phyloP scores from a whole-genome alignment of 2,113 vertebrate genomes.

The Tragelaphus strepsiceros region DNA sequence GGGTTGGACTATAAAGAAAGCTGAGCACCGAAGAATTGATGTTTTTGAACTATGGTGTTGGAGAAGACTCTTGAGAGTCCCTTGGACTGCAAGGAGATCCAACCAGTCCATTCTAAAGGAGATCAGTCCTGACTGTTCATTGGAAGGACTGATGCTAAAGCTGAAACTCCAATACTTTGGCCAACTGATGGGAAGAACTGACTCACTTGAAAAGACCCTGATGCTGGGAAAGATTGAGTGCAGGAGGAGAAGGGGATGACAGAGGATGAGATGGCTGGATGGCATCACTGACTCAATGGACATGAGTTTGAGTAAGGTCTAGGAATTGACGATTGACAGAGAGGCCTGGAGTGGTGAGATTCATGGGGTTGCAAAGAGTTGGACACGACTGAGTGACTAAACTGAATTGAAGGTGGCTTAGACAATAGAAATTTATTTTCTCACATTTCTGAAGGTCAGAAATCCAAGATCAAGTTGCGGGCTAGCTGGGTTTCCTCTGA shows the following conservation, averaged over 20 bases:
- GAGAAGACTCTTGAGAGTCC: too few species aligned
- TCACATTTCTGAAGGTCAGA: neutral
- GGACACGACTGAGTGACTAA: neutral
- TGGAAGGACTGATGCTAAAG: too few species aligned
- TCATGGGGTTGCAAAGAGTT: neutral
- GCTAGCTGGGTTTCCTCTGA: neutral
- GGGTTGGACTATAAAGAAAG: too few species aligned
- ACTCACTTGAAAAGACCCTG: neutral
- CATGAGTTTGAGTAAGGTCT: too few species aligned
- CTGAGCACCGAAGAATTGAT: fast-evolving
- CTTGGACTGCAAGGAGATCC: too few species aligned
- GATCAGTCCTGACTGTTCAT: too few species aligned
- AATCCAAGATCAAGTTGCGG: neutral
- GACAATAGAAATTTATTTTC: neutral
- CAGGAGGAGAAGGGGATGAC: neutral
- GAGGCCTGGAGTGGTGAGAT: neutral
- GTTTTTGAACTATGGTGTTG: too few species aligned
- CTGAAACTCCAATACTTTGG: too few species aligned
- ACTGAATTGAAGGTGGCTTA: neutral
- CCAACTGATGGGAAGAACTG: fast-evolving
- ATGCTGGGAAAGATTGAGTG: neutral
- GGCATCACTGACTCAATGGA: too few species aligned
- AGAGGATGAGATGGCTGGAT: neutral
- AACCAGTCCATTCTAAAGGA: too few species aligned
- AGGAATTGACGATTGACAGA: neutral